Percentiles rank a stretch among this genome's conserved stretches.
These are phyloP conservation scores for Oostethus manadensis DNA, from an alignment of 2,113 vertebrate genomes.

Conservation along the genomic window DNA sequence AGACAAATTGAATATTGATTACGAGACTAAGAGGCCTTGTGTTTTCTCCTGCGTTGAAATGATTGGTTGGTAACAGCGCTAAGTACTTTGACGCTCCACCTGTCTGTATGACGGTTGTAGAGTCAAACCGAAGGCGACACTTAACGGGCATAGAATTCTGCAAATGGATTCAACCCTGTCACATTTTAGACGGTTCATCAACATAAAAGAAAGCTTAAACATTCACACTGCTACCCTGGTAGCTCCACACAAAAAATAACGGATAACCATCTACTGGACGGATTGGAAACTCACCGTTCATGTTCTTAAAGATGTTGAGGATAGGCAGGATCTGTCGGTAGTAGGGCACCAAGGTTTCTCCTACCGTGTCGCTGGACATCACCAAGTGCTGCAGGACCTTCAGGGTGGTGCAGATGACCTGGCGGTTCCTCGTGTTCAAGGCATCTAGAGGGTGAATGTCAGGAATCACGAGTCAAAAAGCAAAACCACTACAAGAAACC, in stretches of 20 bases:
- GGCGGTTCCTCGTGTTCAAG: conserved; percentile 85
- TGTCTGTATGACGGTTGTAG: conserved; percentile 18
- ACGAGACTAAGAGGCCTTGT: conserved; percentile 54
- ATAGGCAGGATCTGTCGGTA: conserved; percentile 91
- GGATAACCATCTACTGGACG: not conserved
- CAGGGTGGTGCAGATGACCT: conserved; percentile 86
- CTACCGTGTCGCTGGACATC: conserved; percentile 84
- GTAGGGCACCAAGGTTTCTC: conserved; percentile 88
- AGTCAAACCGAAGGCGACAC: conserved; percentile 8
- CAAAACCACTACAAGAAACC: not conserved
- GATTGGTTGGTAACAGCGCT: conserved; percentile 64
- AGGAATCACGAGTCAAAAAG: conserved; percentile 10
- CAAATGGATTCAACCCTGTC: not conserved
- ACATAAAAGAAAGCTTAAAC: too few species aligned
- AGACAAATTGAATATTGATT: conserved; percentile 76
- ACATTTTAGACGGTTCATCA: not conserved
- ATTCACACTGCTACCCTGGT: not conserved
- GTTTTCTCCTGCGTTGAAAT: conserved; percentile 57
- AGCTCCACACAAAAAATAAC: not conserved
- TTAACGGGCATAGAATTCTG: conserved; percentile 1
- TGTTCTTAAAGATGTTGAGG: conserved; percentile 93
- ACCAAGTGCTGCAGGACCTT: conserved; percentile 93
- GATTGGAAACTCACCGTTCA: conserved; percentile 79
- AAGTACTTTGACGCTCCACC: conserved; percentile 21
- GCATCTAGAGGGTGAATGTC: conserved; percentile 73